A percentile compares a stretch with the other conserved stretches of the same genome.
Conservation (phyloP, 2,888 invertebrate genomes). For the Branchellion lobata region DNA sequence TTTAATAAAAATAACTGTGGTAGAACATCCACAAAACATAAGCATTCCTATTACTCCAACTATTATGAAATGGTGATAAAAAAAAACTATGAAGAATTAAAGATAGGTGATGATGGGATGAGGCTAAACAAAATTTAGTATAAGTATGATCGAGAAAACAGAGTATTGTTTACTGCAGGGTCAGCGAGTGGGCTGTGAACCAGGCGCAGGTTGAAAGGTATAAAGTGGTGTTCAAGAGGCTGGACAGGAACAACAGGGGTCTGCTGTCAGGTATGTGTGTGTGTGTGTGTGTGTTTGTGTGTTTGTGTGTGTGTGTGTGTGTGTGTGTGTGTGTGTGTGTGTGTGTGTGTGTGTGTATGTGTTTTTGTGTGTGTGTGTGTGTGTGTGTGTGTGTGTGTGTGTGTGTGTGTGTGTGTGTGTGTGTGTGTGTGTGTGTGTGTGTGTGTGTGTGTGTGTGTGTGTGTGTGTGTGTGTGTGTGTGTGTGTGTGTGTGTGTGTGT, state of each 20-base stretch:
- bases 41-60: no score
- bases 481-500: no score
- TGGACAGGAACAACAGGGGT: conserved; percentile 83
- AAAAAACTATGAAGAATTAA: no score
- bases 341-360: not conserved
- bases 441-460: not conserved
- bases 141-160: no score
- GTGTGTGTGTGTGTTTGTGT: conserved; percentile 1
- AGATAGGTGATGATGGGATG: no score
- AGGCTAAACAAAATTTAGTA: no score
- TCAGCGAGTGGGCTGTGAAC: conserved; percentile 80
- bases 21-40: no score
- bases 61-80: no score
- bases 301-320: not conserved
- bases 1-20: no score
- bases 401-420: not conserved
- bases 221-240: conserved; percentile 88
- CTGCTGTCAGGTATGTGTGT: conserved; percentile 68
- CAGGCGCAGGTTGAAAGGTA: conserved; percentile 81
- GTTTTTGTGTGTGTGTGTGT: not conserved
- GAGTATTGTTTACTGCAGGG: no score
- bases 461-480: no score
- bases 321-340: not conserved
- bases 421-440: not conserved
- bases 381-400: not conserved